These are phyloP conservation scores for Drosophila ficusphila DNA, from an alignment of 1,140 invertebrate species.

Conservation along the genomic window DNA sequence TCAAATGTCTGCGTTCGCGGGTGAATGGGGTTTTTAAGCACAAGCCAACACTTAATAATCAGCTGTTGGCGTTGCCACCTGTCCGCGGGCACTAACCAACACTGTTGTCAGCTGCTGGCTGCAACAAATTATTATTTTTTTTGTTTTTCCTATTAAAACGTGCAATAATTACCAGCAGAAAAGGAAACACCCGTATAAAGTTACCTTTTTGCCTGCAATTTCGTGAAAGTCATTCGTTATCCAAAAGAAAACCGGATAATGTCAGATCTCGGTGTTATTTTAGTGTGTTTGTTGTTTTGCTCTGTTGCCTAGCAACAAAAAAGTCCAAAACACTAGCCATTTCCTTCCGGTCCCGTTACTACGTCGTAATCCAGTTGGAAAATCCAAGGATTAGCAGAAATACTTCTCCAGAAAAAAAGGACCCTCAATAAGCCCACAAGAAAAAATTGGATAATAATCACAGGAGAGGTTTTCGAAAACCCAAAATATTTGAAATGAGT, in stretches of 20 bases:
- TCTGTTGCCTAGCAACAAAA: slow-evolving; percentile 77
- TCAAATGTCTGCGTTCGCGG: neutral
- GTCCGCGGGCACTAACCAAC: neutral
- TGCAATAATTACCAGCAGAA: slow-evolving; percentile 1
- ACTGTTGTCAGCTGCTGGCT: slow-evolving; percentile 12
- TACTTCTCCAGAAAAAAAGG: too few species aligned
- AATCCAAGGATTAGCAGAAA: slow-evolving; percentile 14
- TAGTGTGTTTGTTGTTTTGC: slow-evolving; percentile 59
- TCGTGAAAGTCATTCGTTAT: too few species aligned
- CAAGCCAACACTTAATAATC: neutral
- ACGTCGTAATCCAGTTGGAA: slow-evolving; percentile 45
- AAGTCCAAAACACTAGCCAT: slow-evolving; percentile 67
- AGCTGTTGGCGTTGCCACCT: neutral
- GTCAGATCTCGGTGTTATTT: slow-evolving; percentile 18
- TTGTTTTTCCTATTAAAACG: slow-evolving; percentile 2
- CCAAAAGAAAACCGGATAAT: neutral
- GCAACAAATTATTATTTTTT: slow-evolving; percentile 15
- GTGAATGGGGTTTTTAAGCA: neutral
- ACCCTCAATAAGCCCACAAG: neutral
- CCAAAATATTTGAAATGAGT: slow-evolving; percentile 9
- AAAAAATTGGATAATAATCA: neutral
- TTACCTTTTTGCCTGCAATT: neutral
- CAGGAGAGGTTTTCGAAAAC: neutral
- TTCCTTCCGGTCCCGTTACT: slow-evolving; percentile 76
- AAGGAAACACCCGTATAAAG: neutral